These are phyloP conservation scores for Actenoides hombroni DNA, from an alignment of 2,113 vertebrate species.

Conservation along the genomic window DNA sequence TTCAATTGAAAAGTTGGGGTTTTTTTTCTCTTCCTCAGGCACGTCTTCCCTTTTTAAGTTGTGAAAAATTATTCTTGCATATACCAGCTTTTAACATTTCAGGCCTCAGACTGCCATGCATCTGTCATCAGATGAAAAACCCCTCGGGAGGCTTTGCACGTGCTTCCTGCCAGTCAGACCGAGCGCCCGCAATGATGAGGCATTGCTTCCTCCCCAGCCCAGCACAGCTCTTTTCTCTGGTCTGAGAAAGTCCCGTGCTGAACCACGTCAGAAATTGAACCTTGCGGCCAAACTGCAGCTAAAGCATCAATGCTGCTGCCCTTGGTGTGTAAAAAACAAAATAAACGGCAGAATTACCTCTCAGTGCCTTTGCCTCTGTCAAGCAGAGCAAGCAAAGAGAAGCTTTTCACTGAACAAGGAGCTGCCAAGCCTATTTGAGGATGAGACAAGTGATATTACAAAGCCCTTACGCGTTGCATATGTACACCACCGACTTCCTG, in stretches of 20 bases:
- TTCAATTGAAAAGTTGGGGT: background rate
- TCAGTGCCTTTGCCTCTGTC: background rate
- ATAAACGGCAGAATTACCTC: background rate
- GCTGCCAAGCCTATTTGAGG: background rate
- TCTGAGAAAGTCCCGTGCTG: background rate
- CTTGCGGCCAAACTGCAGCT: background rate
- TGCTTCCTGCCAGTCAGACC: conserved; percentile 11
- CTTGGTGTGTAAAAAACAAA: background rate
- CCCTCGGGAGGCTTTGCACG: background rate
- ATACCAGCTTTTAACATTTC: background rate
- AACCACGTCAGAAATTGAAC: background rate
- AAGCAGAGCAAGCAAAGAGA: background rate
- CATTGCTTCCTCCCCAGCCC: background rate
- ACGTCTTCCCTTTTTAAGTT: background rate
- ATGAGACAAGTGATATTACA: background rate
- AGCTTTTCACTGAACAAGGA: background rate
- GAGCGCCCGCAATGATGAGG: background rate
- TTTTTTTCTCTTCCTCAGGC: background rate
- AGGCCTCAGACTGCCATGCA: background rate
- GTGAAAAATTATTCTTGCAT: background rate
- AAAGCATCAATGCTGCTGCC: background rate
- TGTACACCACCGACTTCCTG: conserved; percentile 36
- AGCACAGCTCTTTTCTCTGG: background rate
- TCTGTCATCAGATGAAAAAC: background rate
- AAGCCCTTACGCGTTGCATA: background rate